Evolutionary conservation across 2,888 invertebrate genomes (phyloP).

Genomic region (Caenorhabditis plicata): DNA sequence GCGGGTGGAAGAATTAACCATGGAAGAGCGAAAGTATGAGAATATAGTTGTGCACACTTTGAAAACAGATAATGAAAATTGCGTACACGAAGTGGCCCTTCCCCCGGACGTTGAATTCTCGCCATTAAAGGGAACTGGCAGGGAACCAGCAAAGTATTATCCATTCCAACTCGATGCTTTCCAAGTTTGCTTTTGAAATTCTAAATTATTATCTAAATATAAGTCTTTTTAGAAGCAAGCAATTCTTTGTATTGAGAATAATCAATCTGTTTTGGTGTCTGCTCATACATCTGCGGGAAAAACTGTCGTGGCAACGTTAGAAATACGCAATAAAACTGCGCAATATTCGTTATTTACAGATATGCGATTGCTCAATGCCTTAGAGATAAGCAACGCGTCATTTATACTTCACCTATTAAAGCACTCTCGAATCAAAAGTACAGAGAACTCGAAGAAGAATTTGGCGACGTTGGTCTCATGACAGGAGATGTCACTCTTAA

Average conservation of each 20-base stretch:
- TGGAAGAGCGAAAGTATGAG: conserved; percentile 4
- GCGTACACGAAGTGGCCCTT: conserved; percentile 87
- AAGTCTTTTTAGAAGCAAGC: conserved; percentile 77
- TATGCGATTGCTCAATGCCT: conserved; percentile 94
- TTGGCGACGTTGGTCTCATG: conserved; percentile 88
- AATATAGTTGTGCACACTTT: conserved; percentile 76
- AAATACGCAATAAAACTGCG: neutral
- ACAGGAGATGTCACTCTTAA: conserved; percentile 98
- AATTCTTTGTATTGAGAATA: conserved; percentile 84
- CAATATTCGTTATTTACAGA: conserved; percentile 56
- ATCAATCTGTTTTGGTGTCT: conserved; percentile 95
- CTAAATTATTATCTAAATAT: neutral
- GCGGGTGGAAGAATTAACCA: neutral
- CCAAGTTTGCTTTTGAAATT: conserved; percentile 67
- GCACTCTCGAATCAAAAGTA: conserved; percentile 99
- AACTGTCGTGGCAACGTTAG: conserved; percentile 93
- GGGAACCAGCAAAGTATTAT: conserved; percentile 85
- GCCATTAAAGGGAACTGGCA: conserved; percentile 71
- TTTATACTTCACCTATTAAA: conserved; percentile 99
- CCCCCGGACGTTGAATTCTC: conserved; percentile 83
- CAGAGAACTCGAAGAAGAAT: conserved; percentile 84
- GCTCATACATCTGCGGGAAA: conserved; percentile 99
- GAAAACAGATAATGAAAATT: conserved; percentile 83
- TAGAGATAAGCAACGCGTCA: conserved; percentile 90
- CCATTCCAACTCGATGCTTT: conserved; percentile 94